These are phyloP conservation scores for Formicarius rufipectus DNA, from an alignment of 2,113 vertebrate genomes.

Conservation along the genomic window DNA sequence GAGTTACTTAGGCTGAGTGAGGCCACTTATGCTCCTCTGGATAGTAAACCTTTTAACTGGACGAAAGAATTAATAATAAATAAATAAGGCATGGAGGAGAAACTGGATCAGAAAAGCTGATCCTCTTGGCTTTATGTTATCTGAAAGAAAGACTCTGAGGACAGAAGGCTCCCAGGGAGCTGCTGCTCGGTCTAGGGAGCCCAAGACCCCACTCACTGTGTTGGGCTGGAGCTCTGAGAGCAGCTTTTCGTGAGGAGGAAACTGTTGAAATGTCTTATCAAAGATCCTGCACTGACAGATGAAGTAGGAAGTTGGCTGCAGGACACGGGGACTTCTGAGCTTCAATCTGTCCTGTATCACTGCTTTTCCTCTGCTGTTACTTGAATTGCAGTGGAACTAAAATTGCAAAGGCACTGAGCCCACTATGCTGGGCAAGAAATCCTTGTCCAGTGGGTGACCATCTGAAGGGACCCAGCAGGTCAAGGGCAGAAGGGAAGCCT, in stretches of 20 bases:
- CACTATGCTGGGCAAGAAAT: neutral
- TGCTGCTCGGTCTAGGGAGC: neutral
- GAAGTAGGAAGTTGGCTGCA: neutral
- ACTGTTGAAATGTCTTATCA: neutral
- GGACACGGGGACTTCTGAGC: neutral
- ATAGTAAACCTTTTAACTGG: slow-evolving; percentile 91
- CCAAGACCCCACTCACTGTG: neutral
- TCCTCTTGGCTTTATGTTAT: neutral
- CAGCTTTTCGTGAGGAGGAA: neutral
- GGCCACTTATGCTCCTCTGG: slow-evolving; percentile 86
- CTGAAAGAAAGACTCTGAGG: neutral
- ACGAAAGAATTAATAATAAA: slow-evolving; percentile 76
- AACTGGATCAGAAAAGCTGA: neutral
- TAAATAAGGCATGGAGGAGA: slow-evolving; percentile 57
- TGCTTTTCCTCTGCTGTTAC: neutral
- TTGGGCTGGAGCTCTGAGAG: neutral
- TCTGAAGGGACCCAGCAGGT: neutral
- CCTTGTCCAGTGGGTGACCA: neutral
- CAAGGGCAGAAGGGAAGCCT: neutral
- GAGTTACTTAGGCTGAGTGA: slow-evolving; percentile 98
- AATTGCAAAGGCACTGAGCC: neutral
- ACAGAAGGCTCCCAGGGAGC: neutral
- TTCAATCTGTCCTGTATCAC: neutral
- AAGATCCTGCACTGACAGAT: neutral
- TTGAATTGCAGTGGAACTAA: neutral